Conservation (phyloP, 2,113 vertebrate genomes). For the Rhegmatorhina hoffmannsi region DNA sequence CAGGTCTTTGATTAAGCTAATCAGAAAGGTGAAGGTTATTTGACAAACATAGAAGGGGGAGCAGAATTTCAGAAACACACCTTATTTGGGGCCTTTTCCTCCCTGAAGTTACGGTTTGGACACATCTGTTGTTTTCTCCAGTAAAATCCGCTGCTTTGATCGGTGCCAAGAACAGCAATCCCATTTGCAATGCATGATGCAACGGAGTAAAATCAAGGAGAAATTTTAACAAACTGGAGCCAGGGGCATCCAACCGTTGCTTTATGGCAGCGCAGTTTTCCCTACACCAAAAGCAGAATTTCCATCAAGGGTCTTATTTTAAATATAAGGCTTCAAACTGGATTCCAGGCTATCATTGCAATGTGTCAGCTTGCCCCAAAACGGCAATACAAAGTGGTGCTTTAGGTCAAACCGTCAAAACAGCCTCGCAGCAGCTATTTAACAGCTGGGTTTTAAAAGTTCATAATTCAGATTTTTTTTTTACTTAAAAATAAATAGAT, state of each 20-base stretch:
- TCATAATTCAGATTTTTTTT: neutral
- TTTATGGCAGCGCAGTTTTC: neutral
- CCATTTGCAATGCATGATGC: slow-evolving; percentile 63
- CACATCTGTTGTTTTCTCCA: slow-evolving; percentile 70
- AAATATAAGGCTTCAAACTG: neutral
- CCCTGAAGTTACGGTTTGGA: slow-evolving; percentile 23
- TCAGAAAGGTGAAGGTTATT: neutral
- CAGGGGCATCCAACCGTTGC: neutral
- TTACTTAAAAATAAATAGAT: slow-evolving; percentile 7
- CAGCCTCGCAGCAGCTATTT: neutral
- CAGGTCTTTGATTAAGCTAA: neutral
- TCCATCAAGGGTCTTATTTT: slow-evolving; percentile 4
- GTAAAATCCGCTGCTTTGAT: slow-evolving; percentile 57
- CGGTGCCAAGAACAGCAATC: slow-evolving; percentile 56
- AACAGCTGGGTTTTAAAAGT: slow-evolving; percentile 23
- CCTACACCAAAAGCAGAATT: neutral
- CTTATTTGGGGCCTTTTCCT: slow-evolving; percentile 61
- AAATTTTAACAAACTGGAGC: slow-evolving; percentile 29
- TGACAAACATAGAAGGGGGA: neutral
- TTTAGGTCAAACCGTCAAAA: slow-evolving; percentile 16
- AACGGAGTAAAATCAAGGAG: slow-evolving; percentile 56
- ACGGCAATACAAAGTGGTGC: neutral
- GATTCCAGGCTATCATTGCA: neutral
- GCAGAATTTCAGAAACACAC: slow-evolving; percentile 38
- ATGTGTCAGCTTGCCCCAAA: neutral